These are phyloP conservation scores for Patiria pectinifera DNA, from an alignment of 53 echinoderm and acorn worm genomes.

Conservation along the genomic window DNA sequence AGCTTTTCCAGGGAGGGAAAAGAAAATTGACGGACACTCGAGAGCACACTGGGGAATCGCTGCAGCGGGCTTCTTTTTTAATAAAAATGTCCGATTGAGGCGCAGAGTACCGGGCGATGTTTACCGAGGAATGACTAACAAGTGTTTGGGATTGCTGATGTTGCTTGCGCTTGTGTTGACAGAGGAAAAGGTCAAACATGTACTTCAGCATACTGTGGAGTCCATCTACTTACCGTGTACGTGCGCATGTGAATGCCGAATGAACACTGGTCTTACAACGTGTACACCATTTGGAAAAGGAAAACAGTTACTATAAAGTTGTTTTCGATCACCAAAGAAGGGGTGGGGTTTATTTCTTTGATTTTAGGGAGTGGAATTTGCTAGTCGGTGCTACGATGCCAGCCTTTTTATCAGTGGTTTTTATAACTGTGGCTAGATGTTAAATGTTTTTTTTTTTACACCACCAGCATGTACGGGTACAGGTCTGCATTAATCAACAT, in stretches of 20 bases:
- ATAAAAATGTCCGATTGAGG: conserved; percentile 27
- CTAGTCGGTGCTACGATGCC: neutral
- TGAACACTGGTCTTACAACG: neutral
- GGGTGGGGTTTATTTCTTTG: neutral
- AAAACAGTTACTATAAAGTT: too few relatives aligned
- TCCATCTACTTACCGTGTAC: neutral
- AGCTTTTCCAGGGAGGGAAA: neutral
- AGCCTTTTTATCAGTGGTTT: neutral
- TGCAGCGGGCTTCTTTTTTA: conserved; percentile 3
- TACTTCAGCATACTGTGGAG: neutral
- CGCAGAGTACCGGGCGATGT: conserved; percentile 26
- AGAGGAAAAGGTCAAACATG: conserved; percentile 30
- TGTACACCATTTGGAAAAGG: too few relatives aligned
- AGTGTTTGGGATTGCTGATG: conserved; percentile 45
- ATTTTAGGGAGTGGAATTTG: neutral
- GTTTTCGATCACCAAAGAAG: neutral
- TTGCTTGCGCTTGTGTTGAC: neutral
- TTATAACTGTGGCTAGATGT: too few relatives aligned
- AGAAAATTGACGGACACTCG: conserved; percentile 30
- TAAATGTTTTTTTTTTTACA: too few relatives aligned
- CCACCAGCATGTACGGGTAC: too few relatives aligned
- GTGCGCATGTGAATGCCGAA: neutral
- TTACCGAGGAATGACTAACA: conserved; percentile 61
- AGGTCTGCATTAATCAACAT: neutral
- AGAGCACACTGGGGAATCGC: neutral